These are phyloP conservation scores for Brenthis ino DNA, from an alignment of 2,888 invertebrate species.

Conservation along the genomic window DNA sequence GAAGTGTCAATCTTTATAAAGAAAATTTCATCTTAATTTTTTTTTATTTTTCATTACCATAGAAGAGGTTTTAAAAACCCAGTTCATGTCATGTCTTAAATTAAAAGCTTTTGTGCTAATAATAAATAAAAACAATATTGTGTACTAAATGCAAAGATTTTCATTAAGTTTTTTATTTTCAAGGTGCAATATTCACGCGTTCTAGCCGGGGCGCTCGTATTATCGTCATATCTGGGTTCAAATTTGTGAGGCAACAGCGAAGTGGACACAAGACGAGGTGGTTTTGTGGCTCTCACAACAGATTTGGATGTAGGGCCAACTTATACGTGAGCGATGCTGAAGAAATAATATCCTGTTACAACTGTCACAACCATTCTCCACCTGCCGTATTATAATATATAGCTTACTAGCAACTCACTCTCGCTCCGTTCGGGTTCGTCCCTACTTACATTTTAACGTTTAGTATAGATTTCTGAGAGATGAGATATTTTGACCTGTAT, in stretches of 20 bases:
- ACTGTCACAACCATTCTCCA: conserved; percentile 33
- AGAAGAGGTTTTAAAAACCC: no score
- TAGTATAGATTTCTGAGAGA: no score
- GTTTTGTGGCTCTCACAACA: conserved; percentile 42
- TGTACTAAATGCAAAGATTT: no score
- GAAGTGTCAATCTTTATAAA: no score
- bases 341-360: conserved; percentile 25
- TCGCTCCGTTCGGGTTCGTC: no score
- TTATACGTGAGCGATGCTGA: conserved; percentile 35
- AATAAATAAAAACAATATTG: neutral
- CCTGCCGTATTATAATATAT: conserved; percentile 25
- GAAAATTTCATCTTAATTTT: no score
- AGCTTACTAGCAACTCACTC: neutral
- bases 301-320: conserved; percentile 39
- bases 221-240: conserved; percentile 39
- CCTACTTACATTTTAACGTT: no score
- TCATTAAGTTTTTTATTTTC: no score
- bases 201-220: conserved; percentile 41
- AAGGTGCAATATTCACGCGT: conserved; percentile 36
- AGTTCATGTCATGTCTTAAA: no score
- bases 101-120: no score
- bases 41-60: no score
- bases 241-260: conserved; percentile 40
- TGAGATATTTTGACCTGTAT: no score
- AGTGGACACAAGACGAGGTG: conserved; percentile 40